Evolutionary conservation across 1,140 invertebrate genomes (phyloP).

Genomic region (Drosophila pallidifrons): DNA sequence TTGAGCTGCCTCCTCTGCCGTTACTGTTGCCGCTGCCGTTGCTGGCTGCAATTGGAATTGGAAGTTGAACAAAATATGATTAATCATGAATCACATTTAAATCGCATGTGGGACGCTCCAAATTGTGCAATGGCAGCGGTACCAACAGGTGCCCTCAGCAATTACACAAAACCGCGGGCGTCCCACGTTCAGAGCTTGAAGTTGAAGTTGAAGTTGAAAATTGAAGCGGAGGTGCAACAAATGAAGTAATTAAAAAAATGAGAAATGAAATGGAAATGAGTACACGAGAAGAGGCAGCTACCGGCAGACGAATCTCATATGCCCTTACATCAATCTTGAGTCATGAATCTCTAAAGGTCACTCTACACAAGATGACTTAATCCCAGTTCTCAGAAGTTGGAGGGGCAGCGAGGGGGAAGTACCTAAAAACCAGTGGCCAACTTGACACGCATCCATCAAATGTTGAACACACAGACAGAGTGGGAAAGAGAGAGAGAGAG

Average conservation of each 20-base stretch:
- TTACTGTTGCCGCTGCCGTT: constrained; percentile 7
- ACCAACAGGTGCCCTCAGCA: constrained; percentile 34
- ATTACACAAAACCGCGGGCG: constrained; percentile 65
- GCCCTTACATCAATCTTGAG: not conserved
- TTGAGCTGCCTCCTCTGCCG: constrained; percentile 9
- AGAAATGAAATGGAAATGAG: constrained; percentile 20
- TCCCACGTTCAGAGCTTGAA: constrained; percentile 37
- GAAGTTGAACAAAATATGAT: constrained; percentile 36
- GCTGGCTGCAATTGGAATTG: constrained; percentile 52
- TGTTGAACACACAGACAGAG: not conserved
- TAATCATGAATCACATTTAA: constrained; percentile 51
- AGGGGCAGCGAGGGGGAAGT: not conserved
- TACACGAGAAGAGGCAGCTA: constrained; percentile 13
- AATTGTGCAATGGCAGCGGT: constrained; percentile 50
- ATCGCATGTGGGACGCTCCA: constrained; percentile 53
- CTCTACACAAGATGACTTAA: not conserved
- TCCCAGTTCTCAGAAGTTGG: constrained; percentile 2
- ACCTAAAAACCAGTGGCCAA: not conserved
- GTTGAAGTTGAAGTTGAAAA: constrained; percentile 16
- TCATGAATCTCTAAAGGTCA: constrained; percentile 18
- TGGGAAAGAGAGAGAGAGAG: no score
- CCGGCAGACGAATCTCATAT: not conserved
- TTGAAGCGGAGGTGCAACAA: constrained; percentile 9
- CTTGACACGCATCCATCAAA: constrained; percentile 57
- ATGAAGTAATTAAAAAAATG: constrained; percentile 23